Evolutionary conservation across 2,113 vertebrate species (phyloP), one percentile per base, ranked within the genome.

Genomic region (Vireo altiloquus): DNA sequence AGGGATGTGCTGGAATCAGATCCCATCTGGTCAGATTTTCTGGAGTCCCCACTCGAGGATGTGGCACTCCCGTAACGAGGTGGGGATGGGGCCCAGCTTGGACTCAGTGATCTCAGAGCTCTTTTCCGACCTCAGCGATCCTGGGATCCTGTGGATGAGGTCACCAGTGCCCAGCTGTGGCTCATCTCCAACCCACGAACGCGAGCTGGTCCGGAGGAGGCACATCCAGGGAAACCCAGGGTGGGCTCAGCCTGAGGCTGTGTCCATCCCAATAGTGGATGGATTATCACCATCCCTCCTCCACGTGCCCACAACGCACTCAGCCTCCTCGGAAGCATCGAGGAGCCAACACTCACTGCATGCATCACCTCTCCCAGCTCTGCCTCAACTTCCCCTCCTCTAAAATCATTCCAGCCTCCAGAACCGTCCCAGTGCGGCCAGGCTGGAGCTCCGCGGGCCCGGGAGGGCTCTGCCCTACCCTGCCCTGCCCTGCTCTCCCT

Each of bases 191-290:
- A 0, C 19, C 30, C 6, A 15, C n/a, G 23, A 11, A 53, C 0
- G 0, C 2, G 7, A 9, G 2, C 0, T 4, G 49, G 7, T 20
- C 37, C 28, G 16, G 37, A 16, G 37, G 37, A 47, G 25, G 30
- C 39, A 37, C 28, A 50, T 37, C 89, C 30, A 39, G 15, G 27
- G 63, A 39, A 19, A 57, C 23, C 7, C 5, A 0, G 44, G 4
- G 8, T 3, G 0, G 52, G 3, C 20, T 35, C 63, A 28, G n/a
- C 64, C 59, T 14, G n/a, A n/a, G n/a, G n/a, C n/a, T n/a, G n/a
- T n/a, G n/a, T n/a, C n/a, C n/a, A n/a, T n/a, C n/a, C n/a, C n/a
- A n/a, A n/a, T n/a, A n/a, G n/a, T n/a, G n/a, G n/a, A n/a, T n/a
- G n/a, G n/a, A n/a, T n/a, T n/a, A n/a, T n/a, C n/a, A n/a, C n/a